phyloP scores from a whole-genome alignment of 2,797 vertebrate species.

The Oreochromis mossambicus region DNA sequence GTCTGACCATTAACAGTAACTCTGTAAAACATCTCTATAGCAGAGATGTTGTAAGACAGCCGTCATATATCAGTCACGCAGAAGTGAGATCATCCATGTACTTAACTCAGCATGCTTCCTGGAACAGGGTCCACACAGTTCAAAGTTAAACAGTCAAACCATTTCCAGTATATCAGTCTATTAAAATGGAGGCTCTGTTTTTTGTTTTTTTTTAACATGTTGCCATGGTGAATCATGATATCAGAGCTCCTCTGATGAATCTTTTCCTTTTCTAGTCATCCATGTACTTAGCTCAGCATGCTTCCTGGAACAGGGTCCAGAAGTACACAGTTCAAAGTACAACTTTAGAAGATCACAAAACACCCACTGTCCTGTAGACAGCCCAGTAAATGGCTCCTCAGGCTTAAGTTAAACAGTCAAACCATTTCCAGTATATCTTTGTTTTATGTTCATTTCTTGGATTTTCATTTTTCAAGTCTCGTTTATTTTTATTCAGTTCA shows the following conservation, averaged over 20 bases:
- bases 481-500: too few species aligned
- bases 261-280: too few species aligned
- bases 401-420: background rate
- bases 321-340: background rate
- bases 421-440: background rate
- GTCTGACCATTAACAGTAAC: accelerated
- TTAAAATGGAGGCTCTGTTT: too few species aligned
- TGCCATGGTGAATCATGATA: too few species aligned
- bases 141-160: background rate
- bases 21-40: background rate
- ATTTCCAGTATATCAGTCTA: too few species aligned
- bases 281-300: background rate
- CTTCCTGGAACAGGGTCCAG: background rate
- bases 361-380: too few species aligned
- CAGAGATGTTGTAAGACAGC: background rate
- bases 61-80: background rate
- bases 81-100: background rate
- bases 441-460: too few species aligned
- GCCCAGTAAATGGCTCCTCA: too few species aligned
- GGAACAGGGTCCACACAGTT: background rate
- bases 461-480: too few species aligned
- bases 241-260: too few species aligned
- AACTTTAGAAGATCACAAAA: too few species aligned
- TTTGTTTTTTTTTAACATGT: too few species aligned
- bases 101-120: background rate